phyloP scores from a whole-genome alignment of 2,113 vertebrate genomes.

The Nycticryphes semicollaris region DNA sequence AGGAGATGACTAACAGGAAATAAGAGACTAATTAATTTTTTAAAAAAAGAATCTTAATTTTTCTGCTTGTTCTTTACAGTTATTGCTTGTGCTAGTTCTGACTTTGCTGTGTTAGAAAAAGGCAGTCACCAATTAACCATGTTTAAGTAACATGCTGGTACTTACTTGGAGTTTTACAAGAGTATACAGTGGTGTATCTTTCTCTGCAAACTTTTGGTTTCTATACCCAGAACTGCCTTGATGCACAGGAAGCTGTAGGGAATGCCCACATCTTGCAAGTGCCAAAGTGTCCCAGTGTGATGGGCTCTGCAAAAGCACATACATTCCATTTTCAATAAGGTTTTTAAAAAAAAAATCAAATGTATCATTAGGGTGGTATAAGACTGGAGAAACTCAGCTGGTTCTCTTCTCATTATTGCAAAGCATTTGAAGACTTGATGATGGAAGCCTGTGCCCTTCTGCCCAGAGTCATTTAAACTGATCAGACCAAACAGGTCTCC shows the following conservation, averaged over 20 bases:
- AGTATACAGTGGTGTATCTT: not conserved
- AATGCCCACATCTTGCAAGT: not conserved
- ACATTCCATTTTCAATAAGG: not conserved
- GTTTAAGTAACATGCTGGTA: not conserved
- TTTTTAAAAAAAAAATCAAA: not conserved
- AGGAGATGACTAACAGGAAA: not conserved
- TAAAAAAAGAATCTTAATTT: not conserved
- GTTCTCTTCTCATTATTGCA: not conserved
- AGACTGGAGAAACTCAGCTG: not conserved
- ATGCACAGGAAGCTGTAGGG: not conserved
- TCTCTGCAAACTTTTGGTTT: not conserved
- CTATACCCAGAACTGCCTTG: not conserved
- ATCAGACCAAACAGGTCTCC: not conserved
- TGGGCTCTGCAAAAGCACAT: not conserved
- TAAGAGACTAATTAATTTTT: not conserved
- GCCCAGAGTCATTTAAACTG: not conserved
- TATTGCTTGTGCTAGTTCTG: not conserved
- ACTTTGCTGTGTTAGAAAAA: not conserved
- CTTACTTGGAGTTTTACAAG: not conserved
- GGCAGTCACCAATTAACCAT: not conserved
- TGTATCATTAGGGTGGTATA: not conserved
- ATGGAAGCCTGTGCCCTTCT: not conserved
- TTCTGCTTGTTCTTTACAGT: not conserved
- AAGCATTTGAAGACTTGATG: not conserved
- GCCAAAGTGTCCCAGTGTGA: not conserved